Base-by-base conservation (phyloP, 1,140 invertebrate genomes). In the Meloidogyne hapla region DNA sequence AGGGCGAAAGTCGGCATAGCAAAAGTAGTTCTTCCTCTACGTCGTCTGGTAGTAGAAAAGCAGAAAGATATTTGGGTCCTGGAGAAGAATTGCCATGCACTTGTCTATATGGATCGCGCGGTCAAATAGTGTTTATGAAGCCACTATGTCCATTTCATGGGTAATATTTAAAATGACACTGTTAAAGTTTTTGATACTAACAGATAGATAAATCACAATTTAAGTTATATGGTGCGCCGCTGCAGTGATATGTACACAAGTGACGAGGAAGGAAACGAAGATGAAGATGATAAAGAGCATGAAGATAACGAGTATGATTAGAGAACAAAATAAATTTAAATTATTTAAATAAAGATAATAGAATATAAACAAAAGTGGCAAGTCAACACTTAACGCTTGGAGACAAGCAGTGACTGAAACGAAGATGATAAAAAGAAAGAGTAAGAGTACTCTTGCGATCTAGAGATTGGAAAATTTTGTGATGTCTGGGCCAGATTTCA, bases 71-170 rank as follows among this genome's bases (percentile, higher is more conserved):
- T 66, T 75, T 86, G 71, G 80, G 84, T 38, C 85, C 85, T 61
- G 83, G 80, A 6, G 83, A 77, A 72, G 84, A 86, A n/a, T 65
- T 86, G 28, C 84, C 84, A 3, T 86, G 84, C 69, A 79, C 85
- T 23, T 86, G 84, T 61, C 70, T 83, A 62, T 86, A 85, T 66
- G 76, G 87, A 69, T 76, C 72, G 5, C 69, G 65, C 18, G 85
- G 85, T 4, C 45, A 77, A 8, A 84, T 86, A 26, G 79, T 76
- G n/a, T 73, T 78, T 18, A 86, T 86, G 85, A 87, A 83, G 48
- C 83, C 81, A 13, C 64, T 86, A 25, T 86, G 85, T 76, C 85
- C 85, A 21, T 86, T 87, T 38, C 85, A 86, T 28, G 85, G 85
- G 28, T 85, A 77, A 45, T 33, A 33, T 33, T n/a, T 33, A 33